Percentiles rank a stretch among this genome's conserved stretches.
Conservation (phyloP, 2,888 invertebrate species). For the Eustalomyia histrio region DNA sequence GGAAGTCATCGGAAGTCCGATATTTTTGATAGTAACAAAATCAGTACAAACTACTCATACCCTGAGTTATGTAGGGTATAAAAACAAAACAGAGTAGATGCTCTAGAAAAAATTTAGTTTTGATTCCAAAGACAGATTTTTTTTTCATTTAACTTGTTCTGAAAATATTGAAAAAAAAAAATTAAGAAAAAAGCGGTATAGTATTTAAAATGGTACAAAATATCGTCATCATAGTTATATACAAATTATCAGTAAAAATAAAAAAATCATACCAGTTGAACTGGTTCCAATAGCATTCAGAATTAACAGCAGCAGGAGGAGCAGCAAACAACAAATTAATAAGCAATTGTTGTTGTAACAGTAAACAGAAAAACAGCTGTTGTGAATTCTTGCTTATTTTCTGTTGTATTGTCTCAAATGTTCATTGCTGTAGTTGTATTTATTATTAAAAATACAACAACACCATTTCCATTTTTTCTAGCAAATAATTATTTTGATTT, state of each 20-base stretch:
- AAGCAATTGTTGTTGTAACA: constrained; percentile 8
- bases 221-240: constrained; percentile 5
- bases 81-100: too few relatives aligned
- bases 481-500: background rate
- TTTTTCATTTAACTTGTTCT: too few relatives aligned
- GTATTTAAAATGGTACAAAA: background rate
- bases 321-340: background rate
- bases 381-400: constrained; percentile 33
- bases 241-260: constrained; percentile 16
- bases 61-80: too few relatives aligned
- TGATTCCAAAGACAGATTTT: too few relatives aligned
- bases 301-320: constrained; percentile 20
- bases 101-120: too few relatives aligned
- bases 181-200: background rate
- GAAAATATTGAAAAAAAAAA: background rate
- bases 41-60: too few relatives aligned
- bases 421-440: constrained; percentile 21
- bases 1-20: too few relatives aligned
- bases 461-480: background rate
- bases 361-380: constrained; percentile 41
- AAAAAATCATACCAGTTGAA: constrained; percentile 33
- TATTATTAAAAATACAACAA: constrained; percentile 2
- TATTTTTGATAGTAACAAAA: too few relatives aligned
- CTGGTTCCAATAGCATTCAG: constrained; percentile 43
- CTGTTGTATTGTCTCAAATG: constrained; percentile 45